Conservation (phyloP, 2,797 vertebrate species). For the Periparus ater region DNA sequence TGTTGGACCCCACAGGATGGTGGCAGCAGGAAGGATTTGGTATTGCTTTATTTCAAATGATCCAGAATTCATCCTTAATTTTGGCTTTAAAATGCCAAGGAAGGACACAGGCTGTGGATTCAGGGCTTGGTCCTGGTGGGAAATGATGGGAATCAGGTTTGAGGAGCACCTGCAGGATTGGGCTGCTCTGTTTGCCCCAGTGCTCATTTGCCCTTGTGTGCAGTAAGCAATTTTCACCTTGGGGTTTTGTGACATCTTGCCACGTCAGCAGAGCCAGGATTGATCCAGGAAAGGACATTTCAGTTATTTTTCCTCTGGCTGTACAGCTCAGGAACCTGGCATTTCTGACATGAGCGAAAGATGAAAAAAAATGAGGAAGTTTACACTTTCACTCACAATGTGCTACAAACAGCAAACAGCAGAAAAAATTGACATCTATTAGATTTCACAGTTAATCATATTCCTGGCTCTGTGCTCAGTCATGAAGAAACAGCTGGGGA, state of each 20-base stretch:
- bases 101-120: neutral
- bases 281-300: slow-evolving; percentile 46
- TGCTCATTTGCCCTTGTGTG: neutral
- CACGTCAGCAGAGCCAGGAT: slow-evolving; percentile 27
- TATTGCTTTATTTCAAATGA: too few species aligned
- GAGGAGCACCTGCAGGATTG: neutral
- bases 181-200: neutral
- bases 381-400: neutral
- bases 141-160: neutral
- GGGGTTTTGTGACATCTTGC: neutral
- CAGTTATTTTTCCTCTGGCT: slow-evolving; percentile 29
- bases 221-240: neutral
- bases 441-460: slow-evolving; percentile 32
- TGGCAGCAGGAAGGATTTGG: too few species aligned
- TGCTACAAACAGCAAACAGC: neutral
- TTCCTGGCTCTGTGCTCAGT: neutral
- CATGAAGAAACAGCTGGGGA: neutral
- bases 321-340: neutral
- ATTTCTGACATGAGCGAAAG: slow-evolving; percentile 37
- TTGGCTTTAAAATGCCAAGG: too few species aligned
- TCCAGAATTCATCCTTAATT: too few species aligned
- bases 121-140: neutral
- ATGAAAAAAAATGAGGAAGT: slow-evolving; percentile 10
- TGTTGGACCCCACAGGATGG: too few species aligned
- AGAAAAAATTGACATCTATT: slow-evolving; percentile 9